Conservation (phyloP, 2,113 vertebrate species). For the Odontophorus gujanensis region DNA sequence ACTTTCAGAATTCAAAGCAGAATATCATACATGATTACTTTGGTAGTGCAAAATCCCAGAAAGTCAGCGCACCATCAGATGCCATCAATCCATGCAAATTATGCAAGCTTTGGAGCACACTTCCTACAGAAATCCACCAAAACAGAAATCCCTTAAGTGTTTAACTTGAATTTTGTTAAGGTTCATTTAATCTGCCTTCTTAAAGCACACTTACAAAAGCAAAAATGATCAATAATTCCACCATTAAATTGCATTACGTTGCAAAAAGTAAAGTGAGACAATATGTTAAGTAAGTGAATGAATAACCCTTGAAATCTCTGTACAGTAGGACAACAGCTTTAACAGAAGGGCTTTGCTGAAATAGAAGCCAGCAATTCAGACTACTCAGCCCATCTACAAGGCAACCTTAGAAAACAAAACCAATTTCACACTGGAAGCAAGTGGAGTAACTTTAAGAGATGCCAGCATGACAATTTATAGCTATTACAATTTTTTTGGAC, state of each 20-base stretch:
- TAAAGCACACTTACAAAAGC: constrained; percentile 13
- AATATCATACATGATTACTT: background rate
- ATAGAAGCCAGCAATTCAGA: constrained; percentile 21
- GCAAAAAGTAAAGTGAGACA: constrained; percentile 37
- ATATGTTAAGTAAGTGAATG: constrained; percentile 41
- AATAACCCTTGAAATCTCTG: constrained; percentile 47
- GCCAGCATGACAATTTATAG: background rate
- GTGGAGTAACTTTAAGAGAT: constrained; percentile 35
- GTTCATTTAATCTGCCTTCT: constrained; percentile 39
- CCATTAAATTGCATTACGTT: constrained; percentile 54
- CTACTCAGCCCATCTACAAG: background rate
- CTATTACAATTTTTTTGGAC: constrained; percentile 26
- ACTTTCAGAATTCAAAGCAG: background rate
- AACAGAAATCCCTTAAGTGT: constrained; percentile 13
- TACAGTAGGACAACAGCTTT: background rate
- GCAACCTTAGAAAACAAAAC: background rate
- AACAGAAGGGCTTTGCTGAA: constrained; percentile 7
- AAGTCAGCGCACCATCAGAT: background rate
- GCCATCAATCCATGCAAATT: background rate
- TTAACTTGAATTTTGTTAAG: constrained; percentile 36
- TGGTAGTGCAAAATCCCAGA: background rate
- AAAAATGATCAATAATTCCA: constrained; percentile 43
- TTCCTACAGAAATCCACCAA: background rate
- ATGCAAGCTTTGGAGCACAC: constrained; percentile 12
- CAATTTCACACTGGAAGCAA: background rate